Percentiles rank a stretch among this genome's conserved stretches.
These are phyloP conservation scores for Ophion ellenae DNA, from an alignment of 2,888 invertebrate species.

Conservation along the genomic window DNA sequence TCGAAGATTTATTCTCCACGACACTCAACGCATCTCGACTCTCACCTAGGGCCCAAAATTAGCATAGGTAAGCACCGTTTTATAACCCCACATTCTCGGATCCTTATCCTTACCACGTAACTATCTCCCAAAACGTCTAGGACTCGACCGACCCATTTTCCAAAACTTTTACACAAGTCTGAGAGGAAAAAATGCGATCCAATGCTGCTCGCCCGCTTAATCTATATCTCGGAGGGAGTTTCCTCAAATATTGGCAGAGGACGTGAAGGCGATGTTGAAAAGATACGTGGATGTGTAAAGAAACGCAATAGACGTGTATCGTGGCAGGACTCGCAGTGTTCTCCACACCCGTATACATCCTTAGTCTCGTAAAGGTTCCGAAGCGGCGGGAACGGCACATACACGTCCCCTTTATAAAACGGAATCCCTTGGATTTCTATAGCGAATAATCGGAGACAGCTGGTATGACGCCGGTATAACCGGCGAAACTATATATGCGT, in stretches of 20 bases:
- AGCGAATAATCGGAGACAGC: conserved; percentile 82
- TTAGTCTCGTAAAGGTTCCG: conserved; percentile 34
- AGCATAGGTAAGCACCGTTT: conserved; percentile 48
- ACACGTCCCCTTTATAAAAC: conserved; percentile 76
- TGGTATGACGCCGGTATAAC: conserved; percentile 68
- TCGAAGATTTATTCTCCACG: conserved; percentile 16
- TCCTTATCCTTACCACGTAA: background rate
- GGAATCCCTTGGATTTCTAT: conserved; percentile 80
- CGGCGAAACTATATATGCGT: conserved; percentile 10
- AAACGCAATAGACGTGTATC: background rate
- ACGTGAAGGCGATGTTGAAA: conserved; percentile 50
- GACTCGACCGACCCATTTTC: background rate
- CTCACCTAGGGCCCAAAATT: conserved; percentile 25
- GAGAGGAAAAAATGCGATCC: conserved; percentile 56
- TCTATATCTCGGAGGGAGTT: conserved; percentile 70
- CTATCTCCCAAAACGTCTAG: background rate
- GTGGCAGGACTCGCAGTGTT: conserved; percentile 2
- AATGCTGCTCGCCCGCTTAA: conserved; percentile 69
- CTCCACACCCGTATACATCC: conserved; percentile 22
- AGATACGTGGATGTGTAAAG: background rate
- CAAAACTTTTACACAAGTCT: background rate
- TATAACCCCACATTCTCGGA: background rate
- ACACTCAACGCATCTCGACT: conserved; percentile 6
- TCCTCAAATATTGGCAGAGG: conserved; percentile 82
- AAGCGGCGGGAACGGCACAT: conserved; percentile 41